A percentile compares a stretch with the other conserved stretches of the same genome.
Evolutionary conservation across 2,113 vertebrate genomes (phyloP).

Genomic region (Aythya baeri): DNA sequence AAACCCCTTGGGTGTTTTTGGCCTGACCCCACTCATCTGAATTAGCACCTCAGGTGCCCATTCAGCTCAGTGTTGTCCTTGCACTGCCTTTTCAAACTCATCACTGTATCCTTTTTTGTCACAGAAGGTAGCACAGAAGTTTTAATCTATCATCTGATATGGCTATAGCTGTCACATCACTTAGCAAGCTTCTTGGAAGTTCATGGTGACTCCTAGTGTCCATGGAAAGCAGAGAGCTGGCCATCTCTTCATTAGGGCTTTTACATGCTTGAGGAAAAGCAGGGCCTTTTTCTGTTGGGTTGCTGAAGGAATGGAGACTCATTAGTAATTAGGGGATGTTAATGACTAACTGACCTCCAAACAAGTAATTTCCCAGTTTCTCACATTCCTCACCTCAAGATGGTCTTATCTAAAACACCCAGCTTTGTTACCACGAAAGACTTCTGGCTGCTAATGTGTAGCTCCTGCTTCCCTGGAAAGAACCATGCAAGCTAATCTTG

Average conservation of each 20-base stretch:
- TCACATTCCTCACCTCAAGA: neutral
- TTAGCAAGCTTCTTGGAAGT: neutral
- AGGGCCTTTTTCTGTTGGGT: neutral
- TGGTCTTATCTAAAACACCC: neutral
- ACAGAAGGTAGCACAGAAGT: neutral
- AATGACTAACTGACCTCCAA: neutral
- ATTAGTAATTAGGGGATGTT: neutral
- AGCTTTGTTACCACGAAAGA: neutral
- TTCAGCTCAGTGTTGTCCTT: neutral
- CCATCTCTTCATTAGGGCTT: neutral
- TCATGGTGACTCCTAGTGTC: neutral
- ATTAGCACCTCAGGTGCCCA: neutral
- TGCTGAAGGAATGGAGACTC: neutral
- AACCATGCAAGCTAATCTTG: too few species aligned
- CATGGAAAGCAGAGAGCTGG: neutral
- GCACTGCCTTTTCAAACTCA: neutral
- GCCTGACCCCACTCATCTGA: neutral
- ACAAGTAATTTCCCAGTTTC: neutral
- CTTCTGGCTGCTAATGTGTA: neutral
- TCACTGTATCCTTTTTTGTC: neutral
- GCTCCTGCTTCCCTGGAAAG: neutral
- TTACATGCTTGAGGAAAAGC: neutral
- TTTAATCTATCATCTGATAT: neutral
- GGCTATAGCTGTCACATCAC: neutral
- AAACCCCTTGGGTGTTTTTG: neutral